phyloP scores from a whole-genome alignment of 2,113 vertebrate species.

The Psittacula cyanocephala region DNA sequence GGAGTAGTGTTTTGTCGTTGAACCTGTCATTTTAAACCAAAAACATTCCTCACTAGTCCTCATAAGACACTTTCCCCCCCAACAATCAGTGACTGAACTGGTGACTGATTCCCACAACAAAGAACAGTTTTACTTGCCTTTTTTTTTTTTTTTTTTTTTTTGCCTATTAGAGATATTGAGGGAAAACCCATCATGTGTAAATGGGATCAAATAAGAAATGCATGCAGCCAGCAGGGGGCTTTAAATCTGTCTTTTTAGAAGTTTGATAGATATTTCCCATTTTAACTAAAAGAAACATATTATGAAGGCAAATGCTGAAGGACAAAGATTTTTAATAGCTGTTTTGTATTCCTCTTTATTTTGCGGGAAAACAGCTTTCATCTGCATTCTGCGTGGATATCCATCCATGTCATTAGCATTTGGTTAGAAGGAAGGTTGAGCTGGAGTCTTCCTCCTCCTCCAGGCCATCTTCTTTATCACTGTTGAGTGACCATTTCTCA shows the following conservation, averaged over 20 bases:
- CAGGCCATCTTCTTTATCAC: not conserved
- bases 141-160: not conserved
- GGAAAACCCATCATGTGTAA: not conserved
- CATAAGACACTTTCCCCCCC: not conserved
- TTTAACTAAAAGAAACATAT: not conserved
- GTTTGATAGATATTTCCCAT: not conserved
- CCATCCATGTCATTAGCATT: not conserved
- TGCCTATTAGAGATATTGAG: not conserved
- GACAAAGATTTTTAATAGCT: not conserved
- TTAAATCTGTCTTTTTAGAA: not conserved
- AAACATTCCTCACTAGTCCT: not conserved
- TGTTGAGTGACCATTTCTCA: not conserved
- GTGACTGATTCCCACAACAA: not conserved
- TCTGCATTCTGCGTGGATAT: not conserved
- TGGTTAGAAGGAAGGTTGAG: not conserved
- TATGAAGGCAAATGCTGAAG: not conserved
- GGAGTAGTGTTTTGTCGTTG: not conserved
- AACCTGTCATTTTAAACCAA: not conserved
- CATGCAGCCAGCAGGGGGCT: not conserved
- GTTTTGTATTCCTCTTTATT: not conserved
- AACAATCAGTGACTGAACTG: not conserved
- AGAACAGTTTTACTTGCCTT: not conserved
- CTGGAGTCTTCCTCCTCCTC: not conserved
- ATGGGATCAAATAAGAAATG: constrained; percentile 23
- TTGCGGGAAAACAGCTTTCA: not conserved